phyloP scores from a whole-genome alignment of 1,140 invertebrate species.

The Ectropis grisescens region DNA sequence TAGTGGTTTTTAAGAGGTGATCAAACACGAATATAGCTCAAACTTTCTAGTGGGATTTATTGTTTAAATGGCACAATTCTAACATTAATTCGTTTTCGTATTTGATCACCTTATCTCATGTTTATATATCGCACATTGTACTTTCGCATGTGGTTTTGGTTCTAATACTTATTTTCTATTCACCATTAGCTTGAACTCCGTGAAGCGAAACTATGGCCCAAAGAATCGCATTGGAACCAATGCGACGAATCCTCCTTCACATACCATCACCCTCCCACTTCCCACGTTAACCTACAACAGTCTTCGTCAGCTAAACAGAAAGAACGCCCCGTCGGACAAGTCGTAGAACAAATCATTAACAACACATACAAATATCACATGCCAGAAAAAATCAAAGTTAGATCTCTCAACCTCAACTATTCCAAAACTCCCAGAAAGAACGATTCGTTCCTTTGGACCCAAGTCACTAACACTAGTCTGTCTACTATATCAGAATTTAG shows the following conservation, averaged over 20 bases:
- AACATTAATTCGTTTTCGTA: too few relatives aligned
- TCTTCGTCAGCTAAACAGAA: too few relatives aligned
- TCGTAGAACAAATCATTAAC: conserved; percentile 39
- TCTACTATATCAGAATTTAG: conserved; percentile 46
- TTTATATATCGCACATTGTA: too few relatives aligned
- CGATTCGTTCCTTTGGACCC: conserved; percentile 38
- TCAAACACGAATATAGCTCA: too few relatives aligned
- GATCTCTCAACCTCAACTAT: conserved; percentile 20
- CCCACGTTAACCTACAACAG: conserved; percentile 6
- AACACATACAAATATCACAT: conserved; percentile 31
- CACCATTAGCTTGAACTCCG: conserved; percentile 55
- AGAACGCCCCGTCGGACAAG: conserved; percentile 19
- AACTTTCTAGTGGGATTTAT: too few relatives aligned
- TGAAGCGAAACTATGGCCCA: conserved; percentile 42
- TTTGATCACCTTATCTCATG: too few relatives aligned
- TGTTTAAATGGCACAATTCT: too few relatives aligned
- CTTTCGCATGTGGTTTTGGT: too few relatives aligned
- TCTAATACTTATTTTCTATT: conserved; percentile 30
- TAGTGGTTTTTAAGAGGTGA: too few relatives aligned
- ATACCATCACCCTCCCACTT: conserved; percentile 21
- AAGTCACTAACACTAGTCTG: conserved; percentile 28
- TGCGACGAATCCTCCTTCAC: conserved; percentile 45
- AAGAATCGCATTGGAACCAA: conserved; percentile 34
- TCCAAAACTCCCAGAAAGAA: conserved; percentile 27
- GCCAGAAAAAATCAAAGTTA: conserved; percentile 27